Conservation (phyloP, 1,140 invertebrate species). For the Eubasilissa regina region DNA sequence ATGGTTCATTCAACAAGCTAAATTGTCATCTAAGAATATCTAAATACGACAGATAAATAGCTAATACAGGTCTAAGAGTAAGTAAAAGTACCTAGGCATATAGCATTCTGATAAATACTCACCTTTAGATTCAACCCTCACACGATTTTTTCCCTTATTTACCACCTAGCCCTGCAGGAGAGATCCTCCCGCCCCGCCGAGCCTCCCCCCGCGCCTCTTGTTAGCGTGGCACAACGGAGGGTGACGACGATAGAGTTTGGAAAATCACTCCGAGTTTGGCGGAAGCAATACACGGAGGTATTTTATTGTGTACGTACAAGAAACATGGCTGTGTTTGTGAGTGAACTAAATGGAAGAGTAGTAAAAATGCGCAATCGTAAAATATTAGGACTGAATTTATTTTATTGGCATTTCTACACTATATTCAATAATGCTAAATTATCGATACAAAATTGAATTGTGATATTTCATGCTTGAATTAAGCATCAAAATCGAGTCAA, state of each 20-base stretch:
- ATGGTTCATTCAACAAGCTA: no score
- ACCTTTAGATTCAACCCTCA: slow-evolving; percentile 58
- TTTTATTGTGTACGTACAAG: slow-evolving; percentile 40
- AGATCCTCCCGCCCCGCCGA: neutral
- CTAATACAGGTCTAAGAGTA: no score
- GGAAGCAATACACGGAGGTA: slow-evolving; percentile 51
- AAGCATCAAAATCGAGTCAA: no score
- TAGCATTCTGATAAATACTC: slow-evolving; percentile 22
- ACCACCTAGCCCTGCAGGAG: slow-evolving; percentile 45
- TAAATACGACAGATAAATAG: no score
- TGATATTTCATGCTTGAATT: no score
- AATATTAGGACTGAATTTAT: slow-evolving; percentile 3
- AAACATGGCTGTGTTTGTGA: slow-evolving; percentile 9
- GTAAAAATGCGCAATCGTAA: slow-evolving; percentile 39
- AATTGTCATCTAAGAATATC: no score
- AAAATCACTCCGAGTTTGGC: slow-evolving; percentile 58
- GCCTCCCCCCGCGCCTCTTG: slow-evolving; percentile 37
- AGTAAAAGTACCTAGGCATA: neutral
- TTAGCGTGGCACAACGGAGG: slow-evolving; percentile 48
- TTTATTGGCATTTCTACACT: no score
- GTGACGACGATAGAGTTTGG: slow-evolving; percentile 53
- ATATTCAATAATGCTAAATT: no score
- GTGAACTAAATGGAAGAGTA: slow-evolving; percentile 36
- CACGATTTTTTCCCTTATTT: slow-evolving; percentile 58
- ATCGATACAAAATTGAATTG: no score